A percentile compares a stretch with the other conserved stretches of the same genome.
These are phyloP conservation scores for Sesia bembeciformis DNA, from an alignment of 2,888 invertebrate species.

Conservation along the genomic window DNA sequence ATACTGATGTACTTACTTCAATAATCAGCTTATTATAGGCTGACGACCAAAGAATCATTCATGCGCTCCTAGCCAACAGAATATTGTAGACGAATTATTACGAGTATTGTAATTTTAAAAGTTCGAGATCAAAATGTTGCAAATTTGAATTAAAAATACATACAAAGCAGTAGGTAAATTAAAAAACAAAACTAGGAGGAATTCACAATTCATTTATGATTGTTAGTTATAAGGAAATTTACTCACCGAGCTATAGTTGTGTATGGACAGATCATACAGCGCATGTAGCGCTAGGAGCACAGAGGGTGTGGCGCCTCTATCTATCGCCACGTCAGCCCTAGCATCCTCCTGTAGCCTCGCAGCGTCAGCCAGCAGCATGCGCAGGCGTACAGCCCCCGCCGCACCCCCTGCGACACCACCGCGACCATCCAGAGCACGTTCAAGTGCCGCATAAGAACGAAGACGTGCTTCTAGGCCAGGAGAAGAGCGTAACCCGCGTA, in stretches of 20 bases:
- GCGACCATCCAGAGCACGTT: conserved; percentile 77
- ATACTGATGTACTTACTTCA: too few relatives aligned
- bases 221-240: too few relatives aligned
- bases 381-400: conserved; percentile 72
- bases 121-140: too few relatives aligned
- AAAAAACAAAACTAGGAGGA: too few relatives aligned
- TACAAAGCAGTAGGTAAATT: too few relatives aligned
- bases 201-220: too few relatives aligned
- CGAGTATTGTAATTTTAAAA: too few relatives aligned
- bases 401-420: conserved; percentile 67
- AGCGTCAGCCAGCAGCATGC: conserved; percentile 47
- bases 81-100: too few relatives aligned
- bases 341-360: conserved; percentile 77
- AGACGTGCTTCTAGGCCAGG: conserved; percentile 76
- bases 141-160: too few relatives aligned
- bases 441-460: conserved; percentile 78
- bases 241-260: conserved; percentile 55
- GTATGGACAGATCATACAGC: conserved; percentile 45
- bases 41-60: too few relatives aligned
- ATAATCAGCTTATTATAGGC: too few relatives aligned
- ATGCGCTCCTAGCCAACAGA: too few relatives aligned
- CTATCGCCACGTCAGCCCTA: conserved; percentile 47
- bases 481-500: conserved; percentile 43
- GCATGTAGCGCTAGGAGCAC: conserved; percentile 40
- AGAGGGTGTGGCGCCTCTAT: conserved; percentile 50